These are phyloP conservation scores for Bagarius yarrelli DNA, from an alignment of 2,113 vertebrate genomes.

Conservation along the genomic window DNA sequence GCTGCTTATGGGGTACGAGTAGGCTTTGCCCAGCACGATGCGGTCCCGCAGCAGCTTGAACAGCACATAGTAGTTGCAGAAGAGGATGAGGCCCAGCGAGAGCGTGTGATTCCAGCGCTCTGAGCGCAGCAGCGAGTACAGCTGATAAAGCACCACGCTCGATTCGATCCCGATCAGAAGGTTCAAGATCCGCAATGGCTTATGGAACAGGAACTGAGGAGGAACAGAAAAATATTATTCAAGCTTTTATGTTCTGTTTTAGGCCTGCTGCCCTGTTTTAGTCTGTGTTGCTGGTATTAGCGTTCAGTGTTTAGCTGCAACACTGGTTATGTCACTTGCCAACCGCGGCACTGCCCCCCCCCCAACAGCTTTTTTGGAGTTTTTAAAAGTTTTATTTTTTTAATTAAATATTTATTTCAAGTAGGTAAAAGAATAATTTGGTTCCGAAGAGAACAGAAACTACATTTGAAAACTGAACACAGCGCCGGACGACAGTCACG, in stretches of 20 bases:
- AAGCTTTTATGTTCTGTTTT: not conserved
- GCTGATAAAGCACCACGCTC: slow-evolving; percentile 93
- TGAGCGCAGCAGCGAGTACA: slow-evolving; percentile 93
- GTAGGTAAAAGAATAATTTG: too few relatives aligned
- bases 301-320: too few relatives aligned
- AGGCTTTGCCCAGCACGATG: slow-evolving; percentile 94
- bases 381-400: too few relatives aligned
- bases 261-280: too few relatives aligned
- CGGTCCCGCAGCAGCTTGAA: slow-evolving; percentile 97
- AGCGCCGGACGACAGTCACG: too few relatives aligned
- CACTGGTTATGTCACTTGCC: too few relatives aligned
- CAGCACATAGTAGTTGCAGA: slow-evolving; percentile 98
- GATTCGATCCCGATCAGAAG: slow-evolving; percentile 94
- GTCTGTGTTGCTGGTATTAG: too few relatives aligned
- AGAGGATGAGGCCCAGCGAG: slow-evolving; percentile 95
- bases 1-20: slow-evolving; percentile 84
- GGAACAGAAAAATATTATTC: not conserved
- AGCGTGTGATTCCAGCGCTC: slow-evolving; percentile 99
- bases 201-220: slow-evolving; percentile 92
- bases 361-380: too few relatives aligned
- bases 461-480: too few relatives aligned
- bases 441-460: too few relatives aligned
- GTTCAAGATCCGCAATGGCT: slow-evolving; percentile 96
- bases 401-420: too few relatives aligned
- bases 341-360: too few relatives aligned